These are phyloP conservation scores for Poeciliopsis presidionis DNA, from an alignment of 2,797 vertebrate species.

Conservation along the genomic window DNA sequence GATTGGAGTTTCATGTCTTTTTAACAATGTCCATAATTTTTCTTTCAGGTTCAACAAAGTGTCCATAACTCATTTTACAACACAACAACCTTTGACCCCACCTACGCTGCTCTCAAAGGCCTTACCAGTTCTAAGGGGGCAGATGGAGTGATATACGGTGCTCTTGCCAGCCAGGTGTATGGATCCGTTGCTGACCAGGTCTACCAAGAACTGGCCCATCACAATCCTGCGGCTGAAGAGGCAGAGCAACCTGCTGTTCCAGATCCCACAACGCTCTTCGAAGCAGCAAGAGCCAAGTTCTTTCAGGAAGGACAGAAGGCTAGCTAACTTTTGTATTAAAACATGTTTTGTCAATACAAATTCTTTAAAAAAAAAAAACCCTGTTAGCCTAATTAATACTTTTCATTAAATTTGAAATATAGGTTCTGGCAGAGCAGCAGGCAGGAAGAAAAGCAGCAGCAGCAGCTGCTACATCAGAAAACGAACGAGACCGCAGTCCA, in stretches of 20 bases:
- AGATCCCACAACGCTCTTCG: conserved; percentile 82
- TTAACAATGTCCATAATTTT: conserved; percentile 1
- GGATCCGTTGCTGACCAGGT: conserved; percentile 81
- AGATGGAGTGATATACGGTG: conserved; percentile 82
- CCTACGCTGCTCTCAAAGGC: conserved; percentile 82
- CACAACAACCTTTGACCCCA: conserved; percentile 82
- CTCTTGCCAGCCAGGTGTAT: conserved; percentile 84
- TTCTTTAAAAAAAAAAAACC: background rate
- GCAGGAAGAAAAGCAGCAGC: conserved; percentile 68
- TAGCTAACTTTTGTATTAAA: background rate
- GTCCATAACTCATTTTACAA: conserved; percentile 86
- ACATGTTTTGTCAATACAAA: background rate
- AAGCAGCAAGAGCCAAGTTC: conserved; percentile 85
- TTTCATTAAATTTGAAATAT: background rate
- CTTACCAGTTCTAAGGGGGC: conserved; percentile 78
- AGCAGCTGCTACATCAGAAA: conserved; percentile 38
- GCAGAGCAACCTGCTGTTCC: conserved; percentile 43
- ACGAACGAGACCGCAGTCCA: conserved; percentile 82
- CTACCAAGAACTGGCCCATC: conserved; percentile 62
- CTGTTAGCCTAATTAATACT: background rate
- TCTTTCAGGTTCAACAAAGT: conserved; percentile 81
- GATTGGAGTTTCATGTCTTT: background rate
- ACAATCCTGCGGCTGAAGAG: conserved; percentile 48
- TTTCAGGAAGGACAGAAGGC: conserved; percentile 86
- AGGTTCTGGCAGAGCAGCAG: conserved; percentile 84